These are phyloP conservation scores for Ploceus nigricollis DNA, from an alignment of 2,113 vertebrate species.

Conservation along the genomic window DNA sequence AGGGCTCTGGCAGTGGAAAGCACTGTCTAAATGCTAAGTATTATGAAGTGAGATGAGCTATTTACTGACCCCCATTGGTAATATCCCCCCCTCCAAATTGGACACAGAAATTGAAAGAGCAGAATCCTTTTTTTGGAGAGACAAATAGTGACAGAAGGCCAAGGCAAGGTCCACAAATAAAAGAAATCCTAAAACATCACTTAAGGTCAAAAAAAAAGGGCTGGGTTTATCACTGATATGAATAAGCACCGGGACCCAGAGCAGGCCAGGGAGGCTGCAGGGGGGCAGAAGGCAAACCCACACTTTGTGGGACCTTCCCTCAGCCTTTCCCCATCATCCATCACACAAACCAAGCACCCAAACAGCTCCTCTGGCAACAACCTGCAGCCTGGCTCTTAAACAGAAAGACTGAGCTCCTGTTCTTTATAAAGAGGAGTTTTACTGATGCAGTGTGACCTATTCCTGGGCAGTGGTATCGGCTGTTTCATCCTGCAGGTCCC, in stretches of 20 bases:
- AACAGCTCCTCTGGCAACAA: not conserved
- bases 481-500: not conserved
- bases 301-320: not conserved
- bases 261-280: not conserved
- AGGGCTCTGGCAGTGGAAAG: constrained; percentile 51
- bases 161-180: constrained; percentile 57
- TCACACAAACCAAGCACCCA: not conserved
- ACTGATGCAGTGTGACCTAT: not conserved
- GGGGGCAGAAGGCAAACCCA: not conserved
- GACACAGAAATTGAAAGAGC: constrained; percentile 25
- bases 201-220: constrained; percentile 50
- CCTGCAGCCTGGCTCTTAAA: not conserved
- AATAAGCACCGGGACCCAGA: not conserved
- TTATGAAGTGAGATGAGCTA: constrained; percentile 58
- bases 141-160: constrained; percentile 57
- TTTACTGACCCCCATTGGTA: constrained; percentile 49
- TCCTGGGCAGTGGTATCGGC: not conserved
- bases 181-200: constrained; percentile 44
- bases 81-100: constrained; percentile 29
- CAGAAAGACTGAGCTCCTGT: not conserved
- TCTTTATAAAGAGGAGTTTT: not conserved
- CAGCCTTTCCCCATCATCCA: not conserved
- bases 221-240: not conserved
- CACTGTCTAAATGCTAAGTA: constrained; percentile 61
- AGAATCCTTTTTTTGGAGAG: constrained; percentile 42